Percentiles rank a stretch among this genome's conserved stretches.
Conservation (phyloP, 1,140 invertebrate species). For the Caenorhabditis briggsae region DNA sequence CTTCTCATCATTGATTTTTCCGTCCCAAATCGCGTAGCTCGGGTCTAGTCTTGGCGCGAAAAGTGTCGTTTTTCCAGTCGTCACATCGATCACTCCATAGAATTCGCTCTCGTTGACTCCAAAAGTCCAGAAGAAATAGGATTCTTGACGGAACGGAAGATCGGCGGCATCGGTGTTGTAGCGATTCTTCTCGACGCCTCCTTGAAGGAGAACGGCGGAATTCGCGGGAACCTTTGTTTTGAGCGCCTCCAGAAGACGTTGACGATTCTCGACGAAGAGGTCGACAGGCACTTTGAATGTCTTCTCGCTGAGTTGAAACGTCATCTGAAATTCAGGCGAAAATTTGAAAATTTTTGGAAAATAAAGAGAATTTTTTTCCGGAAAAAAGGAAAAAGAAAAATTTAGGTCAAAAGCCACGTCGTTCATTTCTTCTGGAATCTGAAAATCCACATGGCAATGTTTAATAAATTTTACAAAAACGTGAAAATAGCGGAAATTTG, state of each 20-base stretch:
- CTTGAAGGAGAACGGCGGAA: slow-evolving; percentile 70
- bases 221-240: slow-evolving; percentile 50
- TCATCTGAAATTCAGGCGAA: slow-evolving; percentile 64
- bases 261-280: slow-evolving; percentile 72
- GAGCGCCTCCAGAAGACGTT: slow-evolving; percentile 69
- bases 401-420: not conserved
- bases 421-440: no score
- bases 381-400: no score
- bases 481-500: no score
- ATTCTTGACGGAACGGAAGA: slow-evolving; percentile 75
- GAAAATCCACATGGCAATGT: no score
- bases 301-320: slow-evolving; percentile 72
- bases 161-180: slow-evolving; percentile 77
- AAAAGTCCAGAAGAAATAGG: slow-evolving; percentile 78
- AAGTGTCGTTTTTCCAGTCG: slow-evolving; percentile 69
- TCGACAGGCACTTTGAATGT: slow-evolving; percentile 71
- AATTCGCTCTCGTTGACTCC: slow-evolving; percentile 76
- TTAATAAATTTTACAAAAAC: no score
- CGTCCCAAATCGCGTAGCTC: slow-evolving; percentile 76
- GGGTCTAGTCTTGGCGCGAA: slow-evolving; percentile 73
- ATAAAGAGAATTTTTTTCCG: no score
- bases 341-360: no score
- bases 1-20: slow-evolving; percentile 74
- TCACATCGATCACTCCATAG: slow-evolving; percentile 72
- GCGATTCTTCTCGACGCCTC: slow-evolving; percentile 72